Base-by-base conservation (phyloP, 1,140 invertebrate genomes). In the Drosophila carrolli region DNA sequence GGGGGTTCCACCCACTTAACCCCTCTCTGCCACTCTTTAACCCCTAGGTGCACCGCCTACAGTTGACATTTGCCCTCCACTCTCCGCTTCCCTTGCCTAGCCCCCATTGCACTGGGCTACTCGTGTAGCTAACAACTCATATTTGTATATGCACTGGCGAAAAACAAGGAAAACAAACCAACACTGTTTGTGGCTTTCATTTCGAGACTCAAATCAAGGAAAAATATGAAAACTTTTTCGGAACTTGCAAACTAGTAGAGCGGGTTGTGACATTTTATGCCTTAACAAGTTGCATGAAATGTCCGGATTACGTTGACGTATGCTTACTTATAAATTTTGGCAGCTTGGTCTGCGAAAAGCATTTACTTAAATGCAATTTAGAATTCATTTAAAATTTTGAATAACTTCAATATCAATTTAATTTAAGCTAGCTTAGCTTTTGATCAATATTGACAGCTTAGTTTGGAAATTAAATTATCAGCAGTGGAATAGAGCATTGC, bases 51-150 rank as follows among this genome's bases (percentile, higher is more conserved):
- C 63, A 32, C 60, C 27, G 27, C 19, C 65, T 37, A 46, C 41
- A 14, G 73, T 59, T 76, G 73, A 75, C 73, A 57, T 76, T 75
- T 76, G 72, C 48, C 73, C 61, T 29, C 10, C 29, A n/a, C 46
- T 13, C 50, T 9, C 29, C 14, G 29, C 57, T n/a, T 13, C 14
- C 43, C 14, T 41, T 16, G 9, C 23, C 37, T 56, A 48, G 9
- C 44, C 29, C 40, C 40, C 35, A 23, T 37, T 29, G 60, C 19
- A 14, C 67, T 48, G 59, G 48, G 71, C 73, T 63, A 66, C 71
- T 75, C 59, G 46, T 66, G 60, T 37, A 51, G 54, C 71, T 75
- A 68, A 58, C 73, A 76, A 41, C 74, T 76, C 73, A 67, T 67
- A 67, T 75, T 63, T 41, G 61, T 54, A 41, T 47, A 16, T 16